Evolutionary conservation across 2,113 vertebrate genomes (phyloP), one percentile per base, ranked within the genome.

Genomic region (Poeciliopsis prolifica): DNA sequence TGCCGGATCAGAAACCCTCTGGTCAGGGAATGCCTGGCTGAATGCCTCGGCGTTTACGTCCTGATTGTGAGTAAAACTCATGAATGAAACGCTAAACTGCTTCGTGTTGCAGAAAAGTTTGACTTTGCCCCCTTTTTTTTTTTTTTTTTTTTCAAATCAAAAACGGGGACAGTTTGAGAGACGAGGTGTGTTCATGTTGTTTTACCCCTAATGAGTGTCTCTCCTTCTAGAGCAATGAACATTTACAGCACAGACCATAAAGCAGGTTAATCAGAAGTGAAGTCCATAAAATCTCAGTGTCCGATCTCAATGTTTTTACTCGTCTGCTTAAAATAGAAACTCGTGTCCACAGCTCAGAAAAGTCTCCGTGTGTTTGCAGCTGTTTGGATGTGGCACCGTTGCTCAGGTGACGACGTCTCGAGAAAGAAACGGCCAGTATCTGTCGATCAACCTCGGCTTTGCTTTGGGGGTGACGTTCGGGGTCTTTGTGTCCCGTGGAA

Each of bases 401-500:
- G 96, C 96, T 7, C 95, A 97, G 86, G 92, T 89, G 17, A 87
- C 93, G 61, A 96, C 96, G 66, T 94, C 91, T 64, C 67, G 44
- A 0, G 88, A 93, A 13, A 82, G 35, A 0, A 96, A 95, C 44
- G 96, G 96, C 0, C 88, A 95, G 61, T 74, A 94, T 72, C 58
- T 97, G 65, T 95, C 94, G 0, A 85, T 92, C 70, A 94, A 95
- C 78, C 79, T 97, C 71, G 95, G 91, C 0, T 94, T 95, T 0
- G 90, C 96, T 37, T 60, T 97, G n/a, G 95, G 93, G 0, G 93
- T 96, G 0, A 94, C 86, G 3, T 88, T 95, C 24, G 95, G 94
- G 28, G 31, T 96, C 54, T 95, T 95, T 13, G 78, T 86, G 0
- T 94, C 89, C 0, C 94, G 93, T 0, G 96, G 96, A 1, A 91